Evolutionary conservation across 2,113 vertebrate species (phyloP), one percentile per base, ranked within the genome.

Genomic region (Dryoscopus gambensis): DNA sequence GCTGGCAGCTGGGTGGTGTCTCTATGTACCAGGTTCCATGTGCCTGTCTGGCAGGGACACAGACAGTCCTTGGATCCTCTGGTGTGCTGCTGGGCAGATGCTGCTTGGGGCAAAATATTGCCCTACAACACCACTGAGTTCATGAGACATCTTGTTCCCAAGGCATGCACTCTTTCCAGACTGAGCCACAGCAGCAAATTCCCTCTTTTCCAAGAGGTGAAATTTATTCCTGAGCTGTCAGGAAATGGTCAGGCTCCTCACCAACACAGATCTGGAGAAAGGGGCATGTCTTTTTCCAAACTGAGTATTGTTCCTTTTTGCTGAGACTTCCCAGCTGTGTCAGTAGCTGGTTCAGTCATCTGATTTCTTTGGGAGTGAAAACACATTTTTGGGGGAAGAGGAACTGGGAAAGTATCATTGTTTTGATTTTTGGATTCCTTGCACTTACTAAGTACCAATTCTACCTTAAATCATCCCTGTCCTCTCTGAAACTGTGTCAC

Each of bases 191-290:
- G 63, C 3, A 14, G 28, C 49, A 74, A 56, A 57, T 35, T 49
- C n/a, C 27, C 31, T 60, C 44, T 64, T 87, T 39, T 73, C 40
- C 27, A 55, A 57, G 37, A 77, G n/a, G 63, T 47, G 68, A 14
- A 57, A 22, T n/a, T 69, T 44, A 46, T 70, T 89, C 11, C 31
- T 44, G 24, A 77, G 53, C 23, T 0, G 0, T 49, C 42, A 46
- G 75, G 55, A 62, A 57, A 57, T 4, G 1, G 4, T 17, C 33
- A n/a, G 33, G 71, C 42, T 53, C 25, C 47, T 46, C 35, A 25
- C 17, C 33, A 0, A 2, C 15, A 18, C 39, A 52, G 27, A 24
- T 40, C 5, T 1, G 1, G 50, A 39, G 49, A n/a, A 15, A 28
- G 9, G 4, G 9, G 8, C 3, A 6, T 24, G 31, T 65, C 30